Evolutionary conservation across 1,140 invertebrate genomes (phyloP), one percentile per base, ranked within the genome.

Genomic region (Micrasema minimum): DNA sequence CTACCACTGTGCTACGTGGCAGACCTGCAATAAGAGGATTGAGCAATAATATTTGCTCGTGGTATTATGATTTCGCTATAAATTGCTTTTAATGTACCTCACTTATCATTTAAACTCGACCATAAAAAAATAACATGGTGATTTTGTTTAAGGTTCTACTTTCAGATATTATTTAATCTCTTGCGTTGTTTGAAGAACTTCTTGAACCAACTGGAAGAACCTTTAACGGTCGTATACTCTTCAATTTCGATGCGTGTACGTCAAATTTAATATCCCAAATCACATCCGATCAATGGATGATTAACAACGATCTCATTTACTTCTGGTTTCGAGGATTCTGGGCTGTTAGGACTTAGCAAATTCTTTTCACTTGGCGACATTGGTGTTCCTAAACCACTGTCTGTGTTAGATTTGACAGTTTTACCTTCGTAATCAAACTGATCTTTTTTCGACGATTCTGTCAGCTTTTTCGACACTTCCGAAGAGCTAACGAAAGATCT

Each of bases 201-300:
- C 64, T 9, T 14, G 31, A 31, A 2, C 45, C 64, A 2, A 51
- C 45, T 1, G 64, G 20, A 43, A 66, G 16, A 61, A 57, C 53
- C 51, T 73, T 18, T 79, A 64, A 16, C 6, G 83, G 82, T 20
- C 82, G 71, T 41, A 84, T 80, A 61, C 83, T 81, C 76, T 85
- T 85, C 51, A 85, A 75, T 48, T 83, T 81, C 0, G 83, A 84
- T 0, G 80, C 79, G 20, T 82, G 82, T 3, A 82, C 82, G 57
- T 85, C 83, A 66, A 84, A 84, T 72, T 83, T 84, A 1, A 85
- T 84, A 66, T 84, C 83, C 83, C 0, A 82, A 79, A 68, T 85
- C 83, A 61, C 81, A 83, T 66, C 86, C 86, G 55, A 85, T 85
- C 10, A 88, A 73, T 0, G 87, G 87, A 78, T 87, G 86, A 4